Evolutionary conservation across 2,888 invertebrate genomes (phyloP).

Genomic region (Coelopa pilipes): DNA sequence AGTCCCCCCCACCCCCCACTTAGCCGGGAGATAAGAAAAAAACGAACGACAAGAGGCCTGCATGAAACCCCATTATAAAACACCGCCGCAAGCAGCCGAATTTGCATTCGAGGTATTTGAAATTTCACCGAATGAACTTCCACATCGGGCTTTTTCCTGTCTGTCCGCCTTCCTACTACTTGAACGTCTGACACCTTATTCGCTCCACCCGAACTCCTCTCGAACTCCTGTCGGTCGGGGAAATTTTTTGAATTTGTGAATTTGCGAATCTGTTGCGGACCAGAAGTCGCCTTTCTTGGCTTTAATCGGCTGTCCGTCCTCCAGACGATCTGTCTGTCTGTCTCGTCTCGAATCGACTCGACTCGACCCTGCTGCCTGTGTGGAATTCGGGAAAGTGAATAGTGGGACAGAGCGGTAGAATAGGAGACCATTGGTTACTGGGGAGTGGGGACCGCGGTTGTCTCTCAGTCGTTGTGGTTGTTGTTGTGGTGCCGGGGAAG

Average conservation of each 20-base stretch:
- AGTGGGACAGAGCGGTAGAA: slow-evolving; percentile 51
- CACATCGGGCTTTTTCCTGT: background rate
- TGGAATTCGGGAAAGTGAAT: slow-evolving; percentile 53
- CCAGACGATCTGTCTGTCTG: background rate
- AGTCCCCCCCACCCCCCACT: background rate
- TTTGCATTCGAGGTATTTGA: slow-evolving; percentile 9
- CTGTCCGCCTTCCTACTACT: slow-evolving; percentile 9
- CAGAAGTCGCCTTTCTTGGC: slow-evolving; percentile 11
- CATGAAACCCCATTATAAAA: background rate
- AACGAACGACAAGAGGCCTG: background rate
- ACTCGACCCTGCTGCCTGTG: no score
- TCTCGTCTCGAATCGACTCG: slow-evolving; percentile 15
- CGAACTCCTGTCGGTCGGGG: no score
- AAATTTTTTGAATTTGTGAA: slow-evolving; percentile 11
- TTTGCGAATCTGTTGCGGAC: no score
- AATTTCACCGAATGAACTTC: slow-evolving; percentile 30
- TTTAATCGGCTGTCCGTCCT: slow-evolving; percentile 1
- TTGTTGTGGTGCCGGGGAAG: no score
- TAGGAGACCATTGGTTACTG: slow-evolving; percentile 11
- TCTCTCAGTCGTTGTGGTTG: no score
- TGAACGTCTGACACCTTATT: background rate
- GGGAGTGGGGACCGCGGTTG: slow-evolving; percentile 11
- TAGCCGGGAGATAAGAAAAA: no score
- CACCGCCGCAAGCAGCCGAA: background rate
- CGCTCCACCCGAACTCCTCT: no score